Evolutionary conservation across 2,888 invertebrate genomes (phyloP), one percentile per base, ranked within the genome.

Genomic region (Stegophylla sp.): DNA sequence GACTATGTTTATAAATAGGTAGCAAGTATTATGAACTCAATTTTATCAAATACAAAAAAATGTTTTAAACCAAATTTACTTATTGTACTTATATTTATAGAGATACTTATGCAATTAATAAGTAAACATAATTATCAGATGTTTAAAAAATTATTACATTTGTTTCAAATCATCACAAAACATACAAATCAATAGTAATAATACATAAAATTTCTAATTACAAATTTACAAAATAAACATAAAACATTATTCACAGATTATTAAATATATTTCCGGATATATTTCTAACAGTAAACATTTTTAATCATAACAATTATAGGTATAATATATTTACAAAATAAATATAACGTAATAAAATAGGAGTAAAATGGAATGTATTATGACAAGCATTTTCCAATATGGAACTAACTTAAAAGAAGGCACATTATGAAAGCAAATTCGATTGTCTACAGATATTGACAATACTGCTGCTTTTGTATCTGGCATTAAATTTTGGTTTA

Each of bases 401-500:
- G 79, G 51, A 0, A 69, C 12, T 34, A 79, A 79, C 61, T 28
- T 15, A 88, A 92, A 90, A 85, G 91, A 90, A 72, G 93, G 93
- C 87, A 96, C 89, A 86, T 92, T 93, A 88, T 96, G 96, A 86
- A 96, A 92, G 87, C 93, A 93, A 84, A 96, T 92, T 87, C 93
- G 92, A 88, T 97, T 97, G 89, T 98, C 98, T 53, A 97, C 96
- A 41, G 97, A 97, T 85, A 98, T 96, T 86, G 96, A 96, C 84
- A 98, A 89, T 84, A 97, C 92, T 63, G 96, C 95, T 76, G 95
- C 94, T 87, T 95, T 94, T 85, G 91, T 91, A 23, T 92, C 91
- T 82, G 92, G 89, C 64, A 92, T 91, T 34, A 91, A 91, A 86
- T 93, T 93, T 83, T 89, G 87, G 85, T 89, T 89, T 15, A 84